phyloP scores from a whole-genome alignment of 2,113 vertebrate genomes.

The Oriolus oriolus region DNA sequence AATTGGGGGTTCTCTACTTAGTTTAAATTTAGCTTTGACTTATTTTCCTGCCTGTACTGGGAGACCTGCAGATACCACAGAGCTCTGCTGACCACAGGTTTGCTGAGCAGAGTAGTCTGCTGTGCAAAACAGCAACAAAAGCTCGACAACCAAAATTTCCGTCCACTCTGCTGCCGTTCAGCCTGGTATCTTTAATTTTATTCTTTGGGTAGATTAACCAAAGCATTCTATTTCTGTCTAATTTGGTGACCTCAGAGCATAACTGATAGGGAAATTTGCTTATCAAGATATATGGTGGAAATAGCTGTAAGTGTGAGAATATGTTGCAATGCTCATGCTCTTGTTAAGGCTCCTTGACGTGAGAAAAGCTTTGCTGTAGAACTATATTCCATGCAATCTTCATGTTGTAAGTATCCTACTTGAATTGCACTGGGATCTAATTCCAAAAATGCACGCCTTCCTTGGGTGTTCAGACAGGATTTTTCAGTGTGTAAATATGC shows the following conservation, averaged over 20 bases:
- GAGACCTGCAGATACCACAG: neutral
- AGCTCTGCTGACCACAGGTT: neutral
- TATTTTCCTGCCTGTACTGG: neutral
- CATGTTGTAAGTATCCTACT: neutral
- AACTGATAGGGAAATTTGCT: neutral
- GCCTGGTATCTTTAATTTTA: neutral
- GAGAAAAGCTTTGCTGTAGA: neutral
- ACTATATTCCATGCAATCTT: neutral
- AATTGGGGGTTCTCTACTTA: neutral
- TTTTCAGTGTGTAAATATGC: neutral
- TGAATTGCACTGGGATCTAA: neutral
- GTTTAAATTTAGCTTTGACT: neutral
- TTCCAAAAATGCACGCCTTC: neutral
- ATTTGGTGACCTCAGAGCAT: neutral
- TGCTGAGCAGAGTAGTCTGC: neutral
- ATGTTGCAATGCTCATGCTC: neutral
- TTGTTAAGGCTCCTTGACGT: neutral
- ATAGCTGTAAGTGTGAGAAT: neutral
- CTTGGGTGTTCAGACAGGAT: neutral
- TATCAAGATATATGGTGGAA: neutral
- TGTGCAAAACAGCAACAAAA: neutral
- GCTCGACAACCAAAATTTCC: neutral
- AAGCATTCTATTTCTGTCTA: neutral
- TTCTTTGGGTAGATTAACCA: neutral
- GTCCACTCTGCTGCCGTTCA: fast-evolving